Evolutionary conservation across 2,113 vertebrate genomes (phyloP), one percentile per base, ranked within the genome.

Genomic region (Odontesthes bonariensis): DNA sequence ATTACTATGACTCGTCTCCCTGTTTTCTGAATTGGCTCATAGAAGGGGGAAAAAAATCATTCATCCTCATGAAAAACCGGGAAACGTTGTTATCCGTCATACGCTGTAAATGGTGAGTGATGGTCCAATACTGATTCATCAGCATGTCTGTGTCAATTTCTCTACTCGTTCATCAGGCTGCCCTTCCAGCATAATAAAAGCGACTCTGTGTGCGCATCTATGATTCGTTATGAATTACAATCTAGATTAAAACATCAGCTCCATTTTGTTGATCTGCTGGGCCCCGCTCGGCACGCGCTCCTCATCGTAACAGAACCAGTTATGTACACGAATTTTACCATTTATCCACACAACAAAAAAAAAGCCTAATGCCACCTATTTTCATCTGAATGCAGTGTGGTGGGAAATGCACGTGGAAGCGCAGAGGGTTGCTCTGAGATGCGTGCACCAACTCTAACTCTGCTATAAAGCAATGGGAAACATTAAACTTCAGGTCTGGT

Each of bases 51-150:
- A 75, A 53, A 70, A 81, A 79, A 62, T 64, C 52, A 86, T 89
- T 88, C 82, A 82, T 77, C 58, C 79, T 77, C 71, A 56, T 80
- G 69, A 66, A 69, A 49, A 76, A 70, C 59, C 13, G 40, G 46
- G 31, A 46, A 58, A 56, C 85, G 85, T 78, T 40, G 83, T 88
- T 84, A 89, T 90, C 87, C 87, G 87, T 90, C 86, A 88, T 78
- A 59, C 72, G 53, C 70, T 27, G 76, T 81, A 89, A 89, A 90
- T 82, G 81, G 81, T 91, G 89, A 91, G 83, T 89, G 87, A 89
- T 86, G 78, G 79, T 85, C 85, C 88, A 87, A 84, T 81, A 70
- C 89, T 78, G 91, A 90, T 90, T 88, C 89, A 88, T 92, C 88
- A 83, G 86, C 82, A 58, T 57, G 85, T 89, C 89, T 76, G 23